Conservation (phyloP, 2,797 vertebrate genomes). For the Enteromius thamalakanensis region DNA sequence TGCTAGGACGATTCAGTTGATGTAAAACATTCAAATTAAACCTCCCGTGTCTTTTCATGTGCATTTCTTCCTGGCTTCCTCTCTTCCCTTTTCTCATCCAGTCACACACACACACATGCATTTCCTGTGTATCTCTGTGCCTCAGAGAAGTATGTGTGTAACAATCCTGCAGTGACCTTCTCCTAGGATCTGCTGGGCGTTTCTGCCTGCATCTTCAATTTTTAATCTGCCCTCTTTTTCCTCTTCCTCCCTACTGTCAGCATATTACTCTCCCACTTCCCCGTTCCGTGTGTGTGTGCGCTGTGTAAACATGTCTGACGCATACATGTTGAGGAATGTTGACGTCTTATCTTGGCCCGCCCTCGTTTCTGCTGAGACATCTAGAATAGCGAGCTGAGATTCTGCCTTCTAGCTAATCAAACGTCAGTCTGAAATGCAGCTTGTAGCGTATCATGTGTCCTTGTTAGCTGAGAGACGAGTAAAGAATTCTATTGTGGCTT, state of each 20-base stretch:
- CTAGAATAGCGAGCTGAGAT: slow-evolving; percentile 39
- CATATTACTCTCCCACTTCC: slow-evolving; percentile 39
- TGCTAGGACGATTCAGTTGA: background rate
- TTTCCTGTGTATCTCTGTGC: slow-evolving; percentile 10
- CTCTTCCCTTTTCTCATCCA: background rate
- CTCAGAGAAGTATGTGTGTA: slow-evolving; percentile 2
- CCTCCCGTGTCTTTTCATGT: background rate
- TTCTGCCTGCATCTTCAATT: slow-evolving; percentile 55
- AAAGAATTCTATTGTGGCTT: slow-evolving; percentile 39
- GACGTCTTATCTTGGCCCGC: slow-evolving; percentile 14
- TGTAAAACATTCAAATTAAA: background rate
- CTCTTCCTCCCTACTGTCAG: slow-evolving; percentile 42
- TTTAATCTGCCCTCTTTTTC: slow-evolving; percentile 52
- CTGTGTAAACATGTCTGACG: slow-evolving; percentile 14
- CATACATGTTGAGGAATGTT: slow-evolving; percentile 21
- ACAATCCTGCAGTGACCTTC: slow-evolving; percentile 53
- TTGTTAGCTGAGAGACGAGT: slow-evolving; percentile 43
- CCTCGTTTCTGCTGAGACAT: slow-evolving; percentile 39
- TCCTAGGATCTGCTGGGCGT: slow-evolving; percentile 33
- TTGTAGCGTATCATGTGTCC: slow-evolving; percentile 51
- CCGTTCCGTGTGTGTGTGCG: slow-evolving; percentile 20
- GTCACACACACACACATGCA: slow-evolving; percentile 5
- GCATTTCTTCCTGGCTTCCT: background rate
- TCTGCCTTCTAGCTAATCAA: slow-evolving; percentile 42
- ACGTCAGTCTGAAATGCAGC: slow-evolving; percentile 48